Evolutionary conservation across 2,797 vertebrate genomes (phyloP), one percentile per base, ranked within the genome.

Genomic region (Tauraco hartlaubi): DNA sequence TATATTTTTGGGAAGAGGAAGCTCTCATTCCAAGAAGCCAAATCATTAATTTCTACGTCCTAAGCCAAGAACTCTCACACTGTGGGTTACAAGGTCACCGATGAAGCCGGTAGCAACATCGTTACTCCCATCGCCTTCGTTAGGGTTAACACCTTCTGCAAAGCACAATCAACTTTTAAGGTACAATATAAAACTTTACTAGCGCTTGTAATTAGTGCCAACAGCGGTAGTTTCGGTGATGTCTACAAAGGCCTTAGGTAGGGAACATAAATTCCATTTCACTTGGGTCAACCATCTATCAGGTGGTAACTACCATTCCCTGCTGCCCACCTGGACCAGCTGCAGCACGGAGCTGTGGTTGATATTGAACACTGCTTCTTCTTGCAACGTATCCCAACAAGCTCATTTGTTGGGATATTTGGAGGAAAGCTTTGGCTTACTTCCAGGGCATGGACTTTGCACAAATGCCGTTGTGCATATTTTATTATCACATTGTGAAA

Each of bases 151-250:
- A 56, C 87, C 63, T 77, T 88, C 54, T 84, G 88, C 74, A 90
- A 88, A 84, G 94, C 95, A 79, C 85, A 78, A 90, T 92, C 90
- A 93, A 90, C 83, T 91, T 95, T 94, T 88, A 95, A 90, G 77
- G 85, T 71, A 58, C n/a, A 15, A 29, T 35, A 90, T 96, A 94
- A 96, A 97, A 90, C 51, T 87, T 93, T 92, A 90, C 56, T 13
- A 54, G 82, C 1, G 0, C 55, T 88, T 4, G 1, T 82, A 92
- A 97, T 92, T 76, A 94, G 83, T 41, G 80, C 80, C 92, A 88
- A 13, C 33, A 56, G 66, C 23, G 69, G 51, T 15, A 43, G 43
- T 88, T 93, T 76, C 71, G 69, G 59, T 61, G 83, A 76, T 78
- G 83, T 80, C 86, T 52, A 28, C 0, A 0, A 86, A 41, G 54